phyloP scores from a whole-genome alignment of 2,888 invertebrate genomes.

The Platycnemis pennipes region DNA sequence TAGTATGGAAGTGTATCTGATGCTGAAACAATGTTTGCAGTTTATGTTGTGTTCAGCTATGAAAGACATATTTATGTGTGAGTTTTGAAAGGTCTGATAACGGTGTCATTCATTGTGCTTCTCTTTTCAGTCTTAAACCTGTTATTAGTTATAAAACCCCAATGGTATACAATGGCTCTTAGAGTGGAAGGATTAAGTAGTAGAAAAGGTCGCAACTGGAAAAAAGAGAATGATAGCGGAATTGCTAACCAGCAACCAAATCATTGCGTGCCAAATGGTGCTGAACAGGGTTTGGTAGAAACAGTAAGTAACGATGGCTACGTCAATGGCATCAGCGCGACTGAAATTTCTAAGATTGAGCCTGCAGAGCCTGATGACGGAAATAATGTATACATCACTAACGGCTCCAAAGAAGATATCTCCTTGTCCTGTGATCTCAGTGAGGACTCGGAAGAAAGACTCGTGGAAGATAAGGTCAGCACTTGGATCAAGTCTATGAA shows the following conservation, averaged over 20 bases:
- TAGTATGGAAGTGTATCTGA: neutral
- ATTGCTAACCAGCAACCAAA: neutral
- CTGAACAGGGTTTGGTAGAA: neutral
- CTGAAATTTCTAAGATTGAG: neutral
- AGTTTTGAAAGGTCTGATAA: neutral
- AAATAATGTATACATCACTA: neutral
- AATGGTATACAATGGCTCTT: neutral
- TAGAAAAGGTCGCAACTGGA: neutral
- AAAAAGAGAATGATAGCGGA: neutral
- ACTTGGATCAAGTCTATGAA: too few species aligned
- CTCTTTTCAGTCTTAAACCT: neutral
- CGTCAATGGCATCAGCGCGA: too few species aligned
- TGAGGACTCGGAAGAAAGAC: slow-evolving; percentile 47
- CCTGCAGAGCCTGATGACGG: neutral
- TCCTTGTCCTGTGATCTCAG: slow-evolving; percentile 28
- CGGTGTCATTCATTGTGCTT: neutral
- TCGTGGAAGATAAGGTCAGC: slow-evolving; percentile 49
- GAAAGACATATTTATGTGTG: neutral
- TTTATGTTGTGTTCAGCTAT: neutral
- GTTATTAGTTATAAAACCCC: neutral
- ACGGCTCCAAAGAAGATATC: slow-evolving; percentile 14
- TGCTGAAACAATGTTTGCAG: too few species aligned
- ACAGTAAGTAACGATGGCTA: neutral
- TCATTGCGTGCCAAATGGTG: neutral
- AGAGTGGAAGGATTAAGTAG: neutral